Evolutionary conservation across 2,888 invertebrate species (phyloP), one percentile per base, ranked within the genome.

Genomic region (Lasius fuliginosus): DNA sequence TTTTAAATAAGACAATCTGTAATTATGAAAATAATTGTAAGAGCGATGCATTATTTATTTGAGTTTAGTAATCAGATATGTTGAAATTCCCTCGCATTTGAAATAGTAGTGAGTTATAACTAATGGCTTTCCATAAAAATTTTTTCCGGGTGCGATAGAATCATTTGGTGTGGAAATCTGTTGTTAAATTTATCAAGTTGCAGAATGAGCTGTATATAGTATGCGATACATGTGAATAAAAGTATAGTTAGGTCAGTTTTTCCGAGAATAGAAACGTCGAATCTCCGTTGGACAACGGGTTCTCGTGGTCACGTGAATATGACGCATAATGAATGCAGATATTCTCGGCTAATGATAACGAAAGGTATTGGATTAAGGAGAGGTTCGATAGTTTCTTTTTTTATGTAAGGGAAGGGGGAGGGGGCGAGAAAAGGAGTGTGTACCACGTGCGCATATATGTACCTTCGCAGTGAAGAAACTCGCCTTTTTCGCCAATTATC

Each of bases 401-500:
- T 42, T 30, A 6, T 1, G 3, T 12, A 6, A 1, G 8, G 5
- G 46, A 15, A 46, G 5, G 1, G 18, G 18, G 18, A 42, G 3
- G 33, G n/a, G 33, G 12, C 33, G 33, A 11, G 6, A 68, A 30
- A 30, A 49, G 49, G 18, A 68, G 3, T 49, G 30, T 11, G n/a
- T 15, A 12, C 15, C 23, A 53, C 71, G 23, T 18, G 15, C 15
- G 4, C 15, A 23, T 30, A 27, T 12, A 23, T 30, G 18, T 12
- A 46, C 15, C n/a, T 58, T 42, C 33, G 58, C 6, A 53, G 27
- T 23, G 11, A 46, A 79, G 69, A 27, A 62, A 71, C 79, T 71
- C 36, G 46, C 69, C 79, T 81, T 81, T 81, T 81, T 79, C 46
- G 30, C 46, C 69, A 79, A 79, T 79, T 62, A 62, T 60, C 60